Evolutionary conservation across 2,888 invertebrate species (phyloP).

Genomic region (Microdon myrmicae): DNA sequence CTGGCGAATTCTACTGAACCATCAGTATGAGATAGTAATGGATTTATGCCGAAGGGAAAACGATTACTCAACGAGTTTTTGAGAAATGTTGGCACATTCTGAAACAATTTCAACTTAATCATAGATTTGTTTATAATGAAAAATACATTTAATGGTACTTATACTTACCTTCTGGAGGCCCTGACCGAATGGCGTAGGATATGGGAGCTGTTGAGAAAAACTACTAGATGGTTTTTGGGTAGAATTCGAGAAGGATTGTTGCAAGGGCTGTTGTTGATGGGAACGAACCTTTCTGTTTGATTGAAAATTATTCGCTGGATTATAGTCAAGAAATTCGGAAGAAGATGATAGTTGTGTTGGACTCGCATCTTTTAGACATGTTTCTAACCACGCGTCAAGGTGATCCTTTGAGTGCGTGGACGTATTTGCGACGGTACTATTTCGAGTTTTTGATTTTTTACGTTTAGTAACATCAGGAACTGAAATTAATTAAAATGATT

Average conservation of each 20-base stretch:
- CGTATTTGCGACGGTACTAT: constrained; percentile 54
- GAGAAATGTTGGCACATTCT: constrained; percentile 57
- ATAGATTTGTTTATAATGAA: constrained; percentile 11
- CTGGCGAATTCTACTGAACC: constrained; percentile 72
- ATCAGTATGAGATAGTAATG: constrained; percentile 57
- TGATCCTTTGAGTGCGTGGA: constrained; percentile 62
- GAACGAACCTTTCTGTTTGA: constrained; percentile 37
- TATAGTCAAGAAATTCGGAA: constrained; percentile 65
- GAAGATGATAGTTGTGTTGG: constrained; percentile 64
- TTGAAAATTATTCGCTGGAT: constrained; percentile 57
- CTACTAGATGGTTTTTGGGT: constrained; percentile 24
- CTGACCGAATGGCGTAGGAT: constrained; percentile 60
- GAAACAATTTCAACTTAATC: constrained; percentile 14
- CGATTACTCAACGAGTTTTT: constrained; percentile 60
- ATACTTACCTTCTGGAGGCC: constrained; percentile 63
- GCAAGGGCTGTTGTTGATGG: constrained; percentile 45
- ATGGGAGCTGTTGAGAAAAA: constrained; percentile 33
- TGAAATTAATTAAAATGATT: too few relatives aligned
- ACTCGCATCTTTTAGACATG: constrained; percentile 64
- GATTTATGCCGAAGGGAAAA: constrained; percentile 57
- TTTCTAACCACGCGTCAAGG: constrained; percentile 66
- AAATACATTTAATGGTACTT: not conserved
- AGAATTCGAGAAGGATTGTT: constrained; percentile 49
- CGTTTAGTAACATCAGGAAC: constrained; percentile 62
- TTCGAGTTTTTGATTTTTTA: constrained; percentile 64